Percentiles rank a stretch among this genome's conserved stretches.
Conservation (phyloP, 2,113 vertebrate species). For the Piaya cayana region DNA sequence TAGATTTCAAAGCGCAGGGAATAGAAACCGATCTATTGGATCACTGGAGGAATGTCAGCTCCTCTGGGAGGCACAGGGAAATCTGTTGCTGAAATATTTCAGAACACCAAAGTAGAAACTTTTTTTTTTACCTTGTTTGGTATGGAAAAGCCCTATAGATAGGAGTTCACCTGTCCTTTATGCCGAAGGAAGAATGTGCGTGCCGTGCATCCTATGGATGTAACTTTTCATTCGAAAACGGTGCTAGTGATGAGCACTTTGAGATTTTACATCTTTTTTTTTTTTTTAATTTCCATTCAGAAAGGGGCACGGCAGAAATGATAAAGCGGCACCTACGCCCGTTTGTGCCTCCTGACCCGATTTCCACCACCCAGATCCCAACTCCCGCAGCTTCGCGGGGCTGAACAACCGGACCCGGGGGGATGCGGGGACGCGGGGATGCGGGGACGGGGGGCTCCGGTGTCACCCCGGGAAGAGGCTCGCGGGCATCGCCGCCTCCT, state of each 20-base stretch:
- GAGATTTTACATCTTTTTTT: background rate
- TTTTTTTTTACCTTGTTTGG: background rate
- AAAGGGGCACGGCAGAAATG: rapidly evolving
- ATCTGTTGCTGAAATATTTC: slow-evolving; percentile 14
- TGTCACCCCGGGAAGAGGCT: background rate
- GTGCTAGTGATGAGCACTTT: background rate
- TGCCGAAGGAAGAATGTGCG: background rate
- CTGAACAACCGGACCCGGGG: background rate
- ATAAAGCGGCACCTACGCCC: background rate
- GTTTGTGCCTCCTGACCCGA: background rate
- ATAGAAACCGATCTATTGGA: background rate
- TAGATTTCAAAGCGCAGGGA: background rate
- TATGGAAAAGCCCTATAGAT: background rate
- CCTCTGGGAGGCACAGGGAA: background rate
- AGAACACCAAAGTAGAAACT: background rate
- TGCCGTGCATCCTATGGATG: rapidly evolving
- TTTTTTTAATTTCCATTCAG: background rate
- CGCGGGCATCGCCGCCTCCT: background rate
- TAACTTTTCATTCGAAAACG: background rate
- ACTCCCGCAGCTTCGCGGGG: background rate
- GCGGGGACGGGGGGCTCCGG: background rate
- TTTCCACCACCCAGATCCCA: background rate
- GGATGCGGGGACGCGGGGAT: background rate
- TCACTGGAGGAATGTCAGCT: background rate
- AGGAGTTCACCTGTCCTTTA: background rate